Percentiles rank a stretch among this genome's conserved stretches.
Conservation (phyloP, 1,140 invertebrate species). For the Eufriesea mexicana region DNA sequence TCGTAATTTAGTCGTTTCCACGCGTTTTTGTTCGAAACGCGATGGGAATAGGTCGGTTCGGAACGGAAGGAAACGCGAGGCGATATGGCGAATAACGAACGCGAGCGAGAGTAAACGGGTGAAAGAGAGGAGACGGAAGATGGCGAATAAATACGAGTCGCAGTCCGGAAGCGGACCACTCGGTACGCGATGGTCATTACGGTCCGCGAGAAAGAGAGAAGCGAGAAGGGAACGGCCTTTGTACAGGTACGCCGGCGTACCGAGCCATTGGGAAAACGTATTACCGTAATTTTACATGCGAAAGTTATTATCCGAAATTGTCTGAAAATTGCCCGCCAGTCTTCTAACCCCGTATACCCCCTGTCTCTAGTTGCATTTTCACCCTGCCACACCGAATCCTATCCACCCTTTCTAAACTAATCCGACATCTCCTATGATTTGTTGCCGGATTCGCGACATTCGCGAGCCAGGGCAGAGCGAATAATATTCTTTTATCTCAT, state of each 20-base stretch:
- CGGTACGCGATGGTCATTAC: constrained; percentile 57
- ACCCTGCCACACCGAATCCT: not conserved
- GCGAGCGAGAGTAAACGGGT: not conserved
- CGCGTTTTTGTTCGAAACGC: not conserved
- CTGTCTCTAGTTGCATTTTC: not conserved
- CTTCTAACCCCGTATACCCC: constrained; percentile 4
- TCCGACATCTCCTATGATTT: constrained; percentile 26
- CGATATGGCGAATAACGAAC: constrained; percentile 3
- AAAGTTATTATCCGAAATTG: constrained; percentile 80
- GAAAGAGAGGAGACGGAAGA: constrained; percentile 47
- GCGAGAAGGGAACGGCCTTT: constrained; percentile 58
- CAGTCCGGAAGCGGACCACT: constrained; percentile 63
- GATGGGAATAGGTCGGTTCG: not conserved
- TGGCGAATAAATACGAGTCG: constrained; percentile 49
- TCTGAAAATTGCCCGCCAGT: constrained; percentile 74
- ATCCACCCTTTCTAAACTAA: constrained; percentile 27
- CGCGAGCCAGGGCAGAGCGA: not conserved
- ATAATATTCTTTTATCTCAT: not conserved
- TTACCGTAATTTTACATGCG: constrained; percentile 79
- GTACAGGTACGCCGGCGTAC: constrained; percentile 59
- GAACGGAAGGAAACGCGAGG: not conserved
- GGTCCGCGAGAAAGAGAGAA: constrained; percentile 18
- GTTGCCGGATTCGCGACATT: not conserved
- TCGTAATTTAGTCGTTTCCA: not conserved
- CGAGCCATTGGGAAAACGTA: constrained; percentile 68